These are phyloP conservation scores for Eristalis intricaria DNA, from an alignment of 2,888 invertebrate species.

Conservation along the genomic window DNA sequence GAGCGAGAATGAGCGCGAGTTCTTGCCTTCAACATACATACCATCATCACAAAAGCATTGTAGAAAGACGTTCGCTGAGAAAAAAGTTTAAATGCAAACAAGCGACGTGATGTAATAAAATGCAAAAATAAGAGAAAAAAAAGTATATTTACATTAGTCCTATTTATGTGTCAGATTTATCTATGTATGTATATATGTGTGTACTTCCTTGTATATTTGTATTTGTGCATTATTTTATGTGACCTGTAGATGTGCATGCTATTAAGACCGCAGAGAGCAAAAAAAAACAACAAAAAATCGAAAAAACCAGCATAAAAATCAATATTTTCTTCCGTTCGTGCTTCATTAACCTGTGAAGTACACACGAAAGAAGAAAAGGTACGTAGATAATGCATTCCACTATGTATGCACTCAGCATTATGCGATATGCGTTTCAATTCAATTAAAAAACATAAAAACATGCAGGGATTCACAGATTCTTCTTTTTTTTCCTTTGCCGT, in stretches of 20 bases:
- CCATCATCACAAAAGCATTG: conserved; percentile 9
- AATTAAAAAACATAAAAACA: conserved; percentile 63
- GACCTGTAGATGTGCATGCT: conserved; percentile 68
- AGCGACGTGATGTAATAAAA: conserved; percentile 55
- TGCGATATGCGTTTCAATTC: conserved; percentile 62
- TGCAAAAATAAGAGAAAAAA: conserved; percentile 70
- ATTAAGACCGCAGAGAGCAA: conserved; percentile 54
- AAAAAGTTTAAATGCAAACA: conserved; percentile 31
- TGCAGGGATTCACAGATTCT: too few species aligned
- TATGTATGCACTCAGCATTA: conserved; percentile 37
- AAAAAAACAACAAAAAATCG: conserved; percentile 13
- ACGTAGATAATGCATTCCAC: conserved; percentile 35
- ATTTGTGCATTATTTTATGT: conserved; percentile 47
- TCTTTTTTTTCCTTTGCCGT: conserved; percentile 4
- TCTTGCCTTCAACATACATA: conserved; percentile 46
- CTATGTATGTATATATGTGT: conserved; percentile 15
- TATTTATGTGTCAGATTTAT: conserved; percentile 53
- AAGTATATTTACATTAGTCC: conserved; percentile 68
- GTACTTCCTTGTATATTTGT: conserved; percentile 47
- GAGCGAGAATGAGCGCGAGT: conserved; percentile 28
- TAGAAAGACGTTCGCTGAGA: conserved; percentile 51
- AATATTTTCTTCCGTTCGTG: conserved; percentile 64
- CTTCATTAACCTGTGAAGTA: conserved; percentile 61
- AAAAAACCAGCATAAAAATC: conserved; percentile 42
- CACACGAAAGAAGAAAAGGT: conserved; percentile 14